Evolutionary conservation across 2,888 invertebrate species (phyloP).

Genomic region (Phyto melanocephala): DNA sequence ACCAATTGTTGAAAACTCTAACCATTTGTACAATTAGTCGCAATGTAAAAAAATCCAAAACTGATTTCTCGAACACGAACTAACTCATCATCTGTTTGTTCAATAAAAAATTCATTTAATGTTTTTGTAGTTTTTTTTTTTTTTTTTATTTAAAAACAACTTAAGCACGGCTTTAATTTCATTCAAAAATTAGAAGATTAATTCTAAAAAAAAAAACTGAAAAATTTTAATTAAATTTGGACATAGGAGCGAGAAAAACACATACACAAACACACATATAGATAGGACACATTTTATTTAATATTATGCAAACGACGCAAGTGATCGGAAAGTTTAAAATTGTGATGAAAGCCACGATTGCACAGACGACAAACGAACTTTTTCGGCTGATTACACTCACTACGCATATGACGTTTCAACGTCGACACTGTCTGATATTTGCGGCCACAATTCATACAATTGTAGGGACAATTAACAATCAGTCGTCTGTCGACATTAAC

Average conservation of each 20-base stretch:
- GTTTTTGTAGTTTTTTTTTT: neutral
- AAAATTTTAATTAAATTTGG: neutral
- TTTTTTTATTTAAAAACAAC: constrained; percentile 1
- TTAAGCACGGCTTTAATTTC: constrained; percentile 13
- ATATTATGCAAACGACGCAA: constrained; percentile 70
- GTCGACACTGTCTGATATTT: constrained; percentile 73
- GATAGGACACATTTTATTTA: constrained; percentile 30
- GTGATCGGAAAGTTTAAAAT: constrained; percentile 76
- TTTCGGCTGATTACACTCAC: constrained; percentile 77
- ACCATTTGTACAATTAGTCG: too few species aligned
- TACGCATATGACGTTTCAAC: constrained; percentile 81
- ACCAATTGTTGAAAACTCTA: too few species aligned
- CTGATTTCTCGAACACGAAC: too few species aligned
- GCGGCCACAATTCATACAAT: constrained; percentile 73
- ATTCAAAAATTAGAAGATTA: neutral
- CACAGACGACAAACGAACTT: constrained; percentile 75
- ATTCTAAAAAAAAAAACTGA: neutral
- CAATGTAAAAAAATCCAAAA: too few species aligned
- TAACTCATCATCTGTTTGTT: neutral
- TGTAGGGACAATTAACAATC: constrained; percentile 66
- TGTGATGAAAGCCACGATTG: constrained; percentile 77
- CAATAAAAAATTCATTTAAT: neutral
- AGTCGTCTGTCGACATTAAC: constrained; percentile 52
- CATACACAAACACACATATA: neutral
- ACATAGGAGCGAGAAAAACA: neutral